These are phyloP conservation scores for Callospermophilus lateralis DNA, from an alignment of 2,113 vertebrate genomes.

Conservation along the genomic window DNA sequence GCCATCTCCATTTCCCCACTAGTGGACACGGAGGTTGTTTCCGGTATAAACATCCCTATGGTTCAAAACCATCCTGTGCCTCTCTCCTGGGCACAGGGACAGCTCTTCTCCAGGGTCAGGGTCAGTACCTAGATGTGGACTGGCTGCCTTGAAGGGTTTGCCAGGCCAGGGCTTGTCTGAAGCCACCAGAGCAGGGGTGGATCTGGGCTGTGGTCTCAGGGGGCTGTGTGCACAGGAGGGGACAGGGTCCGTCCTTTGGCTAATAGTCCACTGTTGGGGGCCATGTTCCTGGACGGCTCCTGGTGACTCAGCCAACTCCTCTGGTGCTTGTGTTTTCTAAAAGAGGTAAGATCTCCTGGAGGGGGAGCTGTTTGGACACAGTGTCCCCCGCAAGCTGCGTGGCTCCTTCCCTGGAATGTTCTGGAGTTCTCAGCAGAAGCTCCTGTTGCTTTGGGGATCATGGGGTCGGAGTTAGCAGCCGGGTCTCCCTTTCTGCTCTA, in stretches of 20 bases:
- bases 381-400: accelerated
- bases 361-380: neutral
- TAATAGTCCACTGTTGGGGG: neutral
- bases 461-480: neutral
- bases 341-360: neutral
- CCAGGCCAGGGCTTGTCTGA: neutral
- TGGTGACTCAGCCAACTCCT: neutral
- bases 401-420: neutral
- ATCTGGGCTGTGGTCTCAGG: neutral
- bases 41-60: neutral
- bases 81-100: neutral
- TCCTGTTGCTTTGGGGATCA: neutral
- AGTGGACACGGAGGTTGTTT: neutral
- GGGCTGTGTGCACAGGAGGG: neutral
- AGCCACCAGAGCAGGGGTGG: neutral
- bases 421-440: neutral
- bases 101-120: neutral
- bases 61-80: neutral
- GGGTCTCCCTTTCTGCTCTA: neutral
- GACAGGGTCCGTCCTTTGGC: neutral
- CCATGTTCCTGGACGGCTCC: neutral
- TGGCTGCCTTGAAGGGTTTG: neutral
- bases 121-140: no score
- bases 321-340: neutral
- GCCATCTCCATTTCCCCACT: neutral